Percentiles rank a stretch among this genome's conserved stretches.
phyloP scores from a whole-genome alignment of 2,888 invertebrate genomes.

The Brenthis ino region DNA sequence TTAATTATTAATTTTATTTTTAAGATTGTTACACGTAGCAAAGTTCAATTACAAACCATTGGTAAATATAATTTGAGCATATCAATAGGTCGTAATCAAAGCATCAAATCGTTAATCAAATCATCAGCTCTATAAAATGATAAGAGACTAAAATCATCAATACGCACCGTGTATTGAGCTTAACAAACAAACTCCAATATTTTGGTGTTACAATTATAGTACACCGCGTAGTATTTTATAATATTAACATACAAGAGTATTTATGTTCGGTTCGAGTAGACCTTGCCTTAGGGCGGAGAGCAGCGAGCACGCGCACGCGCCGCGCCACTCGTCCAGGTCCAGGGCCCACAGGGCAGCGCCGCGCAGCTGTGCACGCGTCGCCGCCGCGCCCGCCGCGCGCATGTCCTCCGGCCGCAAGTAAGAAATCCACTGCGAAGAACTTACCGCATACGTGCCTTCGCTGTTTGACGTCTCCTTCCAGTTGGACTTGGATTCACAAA shows the following conservation, averaged over 20 bases:
- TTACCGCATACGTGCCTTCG: conserved; percentile 88
- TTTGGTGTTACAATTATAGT: no score
- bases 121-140: no score
- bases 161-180: no score
- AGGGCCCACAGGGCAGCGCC: conserved; percentile 91
- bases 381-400: conserved; percentile 82
- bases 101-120: no score
- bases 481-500: conserved; percentile 81
- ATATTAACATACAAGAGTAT: conserved; percentile 50
- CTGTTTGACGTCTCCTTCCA: conserved; percentile 79
- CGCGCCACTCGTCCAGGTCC: conserved; percentile 89
- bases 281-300: conserved; percentile 82
- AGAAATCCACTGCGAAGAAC: conserved; percentile 89
- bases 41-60: no score
- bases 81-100: no score
- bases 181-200: no score
- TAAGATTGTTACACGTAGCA: no score
- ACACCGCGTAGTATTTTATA: no score
- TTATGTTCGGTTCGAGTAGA: conserved; percentile 59
- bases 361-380: conserved; percentile 82
- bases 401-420: conserved; percentile 87
- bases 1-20: no score
- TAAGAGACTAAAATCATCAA: no score
- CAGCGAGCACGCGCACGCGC: conserved; percentile 87
- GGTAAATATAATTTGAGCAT: no score